Base-by-base conservation (phyloP, 1,140 invertebrate genomes). In the Temnothorax nylanderi region DNA sequence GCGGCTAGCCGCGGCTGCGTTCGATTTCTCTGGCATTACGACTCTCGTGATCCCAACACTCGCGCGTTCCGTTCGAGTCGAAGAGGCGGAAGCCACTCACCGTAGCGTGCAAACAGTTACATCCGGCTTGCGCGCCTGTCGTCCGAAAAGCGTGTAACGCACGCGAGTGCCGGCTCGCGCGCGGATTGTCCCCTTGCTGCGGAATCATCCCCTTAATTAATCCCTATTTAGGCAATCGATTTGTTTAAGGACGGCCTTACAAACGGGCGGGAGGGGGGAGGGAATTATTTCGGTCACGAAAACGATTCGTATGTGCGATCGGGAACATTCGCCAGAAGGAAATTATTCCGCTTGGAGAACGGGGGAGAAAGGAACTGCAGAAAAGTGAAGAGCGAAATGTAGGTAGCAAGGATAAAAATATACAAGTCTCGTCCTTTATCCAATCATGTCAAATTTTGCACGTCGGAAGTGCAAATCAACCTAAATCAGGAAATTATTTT, bases 181-280 rank as follows among this genome's bases (percentile, higher is more conserved):
- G 81, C 56, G 44, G 56, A 88, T 69, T 60, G 16, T 62, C 85
- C 81, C 88, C 69, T 88, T 47, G 80, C 64, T 69, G 85, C 69
- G 16, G 64, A 91, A 91, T 87, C 86, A 88, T 74, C 75, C 90
- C 88, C 80, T 67, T 94, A 93, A 94, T 94, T 94, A 93, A 94
- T 94, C 92, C 87, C 90, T 90, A 91, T 94, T 94, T 93, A 91
- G 88, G 78, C 90, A 90, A 93, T 93, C 89, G 89, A 92, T 91
- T 90, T 92, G 89, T 91, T 91, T 91, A 93, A 91, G 90, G 67
- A 41, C 69, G 60, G 41, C 26, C 58, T 62, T 34, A 47, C 34
- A 26, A 62, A 26, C 0, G 26, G 26, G 26, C 1, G 58, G 44
- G 34, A 16, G 18, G 21, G 67, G 13, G 37, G 26, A 62, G 56